Base-by-base conservation (phyloP, 30 jellyfish, hydroid and myxozoan genomes). In the Rhopilema esculentum region DNA sequence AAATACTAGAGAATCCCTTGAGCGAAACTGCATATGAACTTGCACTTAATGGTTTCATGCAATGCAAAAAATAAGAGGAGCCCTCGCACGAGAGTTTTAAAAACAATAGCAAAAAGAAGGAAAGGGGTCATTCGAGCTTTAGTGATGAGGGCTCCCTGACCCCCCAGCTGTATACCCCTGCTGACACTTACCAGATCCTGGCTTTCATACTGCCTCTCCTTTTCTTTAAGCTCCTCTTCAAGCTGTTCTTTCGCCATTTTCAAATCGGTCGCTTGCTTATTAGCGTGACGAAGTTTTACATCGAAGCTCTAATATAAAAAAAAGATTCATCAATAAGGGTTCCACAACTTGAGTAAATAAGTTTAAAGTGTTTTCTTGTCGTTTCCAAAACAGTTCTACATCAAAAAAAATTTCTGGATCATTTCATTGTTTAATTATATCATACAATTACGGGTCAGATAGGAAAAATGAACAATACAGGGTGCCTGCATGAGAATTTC, bases 171-270 rank as follows among this genome's bases (percentile, higher is more conserved):
- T 40, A 12, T 12, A 40, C 12, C 9, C 12, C 12, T 6, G 12
- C 1, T 15, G 28, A 27, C 16, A 64, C 96, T 32, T 61, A 96
- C 99, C 89, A 96, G 83, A 49, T 96, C 99, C 70, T 91, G 99
- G 31, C 98, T 96, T 19, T 91, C 94, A 23, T 87, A 92, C 51
- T 96, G 99, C 48, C 99, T 53, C 30, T 96, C 97, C 66, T 91
- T 91, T 63, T 90, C 99, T 69, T 84, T 96, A 69, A 96, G 50
- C 51, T 96, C 99, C 88, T 96, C 99, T 65, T 91, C 96, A 0
- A 96, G 85, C 50, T 87, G 95, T 31, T 96, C 99, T 31, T 80
- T 91, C 20, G 80, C 79, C 77, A 92, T 82, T 32, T 75, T 80
- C 80, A 71, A 25, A 18, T 82, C 91, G 15, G 97, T 40, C 22